Evolutionary conservation across 2,888 invertebrate genomes (phyloP), one percentile per base, ranked within the genome.

Genomic region (Eubasilissa splendida): DNA sequence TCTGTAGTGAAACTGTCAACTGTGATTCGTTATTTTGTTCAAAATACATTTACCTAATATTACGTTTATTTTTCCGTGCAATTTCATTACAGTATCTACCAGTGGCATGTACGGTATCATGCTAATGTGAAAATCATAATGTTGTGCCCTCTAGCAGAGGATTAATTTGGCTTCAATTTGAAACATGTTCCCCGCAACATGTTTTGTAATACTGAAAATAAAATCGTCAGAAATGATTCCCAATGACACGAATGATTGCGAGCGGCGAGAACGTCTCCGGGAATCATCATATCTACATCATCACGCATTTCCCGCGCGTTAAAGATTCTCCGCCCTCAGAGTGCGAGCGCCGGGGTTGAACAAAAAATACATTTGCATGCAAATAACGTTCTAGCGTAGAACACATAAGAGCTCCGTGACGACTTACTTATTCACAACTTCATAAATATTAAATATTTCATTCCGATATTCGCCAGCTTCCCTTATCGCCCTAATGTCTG

Each of bases 381-480:
- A 83, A 83, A 83, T 80, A 81, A 75, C 83, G 81, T 83, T 83
- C 80, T 80, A 81, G 81, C 81, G 81, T 77, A 77, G 78, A 79
- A 74, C 80, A 74, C 79, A 82, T 80, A 80, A 83, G 66, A 77
- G 80, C 74, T 83, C 76, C 81, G 83, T 83, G 80, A 81, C 79
- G 77, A 80, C 82, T 82, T 79, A 80, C 81, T 83, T 79, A 81
- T 83, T 83, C 83, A 83, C 83, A 80, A 75, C 83, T 83, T 81
- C 76, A 83, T 83, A 81, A 83, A 81, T 83, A 83, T 81, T 81
- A 83, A 83, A 81, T 83, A 75, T 83, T 80, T 81, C 80, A 83
- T 81, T 83, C 80, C 80, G 66, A 81, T 83, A 83, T 80, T 65
- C 74, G 68, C 80, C 78, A 80, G 80, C 75, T 82, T 80, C 71